Percentiles rank a stretch among this genome's conserved stretches.
Evolutionary conservation across 2,888 invertebrate species (phyloP).

Genomic region (Bruchidius siliquastri): DNA sequence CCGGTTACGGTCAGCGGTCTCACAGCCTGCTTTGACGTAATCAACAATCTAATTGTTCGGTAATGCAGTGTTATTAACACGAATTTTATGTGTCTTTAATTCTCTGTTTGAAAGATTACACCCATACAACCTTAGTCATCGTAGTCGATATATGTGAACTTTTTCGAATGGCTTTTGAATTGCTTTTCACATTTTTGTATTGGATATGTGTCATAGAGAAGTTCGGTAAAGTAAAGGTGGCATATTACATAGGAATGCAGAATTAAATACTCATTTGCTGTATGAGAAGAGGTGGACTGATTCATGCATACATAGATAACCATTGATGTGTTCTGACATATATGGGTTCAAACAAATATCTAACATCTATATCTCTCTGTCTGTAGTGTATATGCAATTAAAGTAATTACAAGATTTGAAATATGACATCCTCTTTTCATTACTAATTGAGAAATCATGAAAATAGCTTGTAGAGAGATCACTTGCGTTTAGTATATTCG

Average conservation of each 20-base stretch:
- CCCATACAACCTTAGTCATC: not conserved
- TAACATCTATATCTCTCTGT: too few relatives aligned
- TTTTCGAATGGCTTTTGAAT: not conserved
- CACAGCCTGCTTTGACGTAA: not conserved
- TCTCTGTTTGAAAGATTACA: not conserved
- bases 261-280: not conserved
- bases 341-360: too few relatives aligned
- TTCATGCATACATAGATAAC: too few relatives aligned
- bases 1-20: not conserved
- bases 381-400: too few relatives aligned
- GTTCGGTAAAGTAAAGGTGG: not conserved
- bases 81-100: not conserved
- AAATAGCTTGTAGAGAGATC: too few relatives aligned
- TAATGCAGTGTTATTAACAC: not conserved
- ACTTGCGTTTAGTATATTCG: too few relatives aligned
- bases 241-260: not conserved
- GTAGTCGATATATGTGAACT: not conserved
- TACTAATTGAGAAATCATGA: too few relatives aligned
- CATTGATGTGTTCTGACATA: too few relatives aligned
- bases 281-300: too few relatives aligned
- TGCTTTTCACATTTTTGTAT: not conserved
- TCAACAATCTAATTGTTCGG: not conserved
- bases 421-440: too few relatives aligned
- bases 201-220: not conserved
- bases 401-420: too few relatives aligned